Base-by-base conservation (phyloP, 2,797 vertebrate species). In the Orestias chungarensis region DNA sequence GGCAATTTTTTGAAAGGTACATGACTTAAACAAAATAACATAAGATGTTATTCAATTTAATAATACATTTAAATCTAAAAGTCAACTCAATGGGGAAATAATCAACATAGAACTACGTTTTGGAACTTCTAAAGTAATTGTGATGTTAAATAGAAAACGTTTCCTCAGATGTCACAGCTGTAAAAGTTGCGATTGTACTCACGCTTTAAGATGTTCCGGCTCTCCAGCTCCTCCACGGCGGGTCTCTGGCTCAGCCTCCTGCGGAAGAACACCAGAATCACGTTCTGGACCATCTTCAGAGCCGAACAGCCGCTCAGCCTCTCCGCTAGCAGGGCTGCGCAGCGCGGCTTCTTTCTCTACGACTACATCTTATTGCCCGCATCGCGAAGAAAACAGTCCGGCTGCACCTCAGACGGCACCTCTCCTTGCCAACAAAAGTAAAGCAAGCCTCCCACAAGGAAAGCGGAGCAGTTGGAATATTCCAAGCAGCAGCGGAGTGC, bases 191-290 rank as follows among this genome's bases (percentile, higher is more conserved):
- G n/a, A n/a, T n/a, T n/a, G n/a, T n/a, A 98, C 97, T 99, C 86
- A 99, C 98, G 97, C 89, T 99, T 99, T 69, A 99, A 87, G 87
- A 99, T 99, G 91, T 99, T 99, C 65, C 98, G 94, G 86, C 97
- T 96, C 94, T 99, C 98, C 87, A 99, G 95, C 90, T 99, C 98
- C 86, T 99, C 97, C 88, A 97, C 96, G 1, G 96, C 96, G 3
- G 98, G 98, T 90, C 98, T 96, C 92, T 99, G 97, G 95, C 97
- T 99, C 91, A 99, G 95, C 87, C 98, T 96, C 95, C 98, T 99
- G 94, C 98, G 96, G 91, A 99, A 97, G 94, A 99, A 98, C 93
- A 99, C 96, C 86, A 98, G 89, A 88, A 99, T 98, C 84, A 98
- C 95, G 88, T 98, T 98, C 93, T 98, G 98, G 92, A 99, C 97